A percentile compares a stretch with the other conserved stretches of the same genome.
Evolutionary conservation across 2,113 vertebrate genomes (phyloP).

Genomic region (Corythornis cristatus): DNA sequence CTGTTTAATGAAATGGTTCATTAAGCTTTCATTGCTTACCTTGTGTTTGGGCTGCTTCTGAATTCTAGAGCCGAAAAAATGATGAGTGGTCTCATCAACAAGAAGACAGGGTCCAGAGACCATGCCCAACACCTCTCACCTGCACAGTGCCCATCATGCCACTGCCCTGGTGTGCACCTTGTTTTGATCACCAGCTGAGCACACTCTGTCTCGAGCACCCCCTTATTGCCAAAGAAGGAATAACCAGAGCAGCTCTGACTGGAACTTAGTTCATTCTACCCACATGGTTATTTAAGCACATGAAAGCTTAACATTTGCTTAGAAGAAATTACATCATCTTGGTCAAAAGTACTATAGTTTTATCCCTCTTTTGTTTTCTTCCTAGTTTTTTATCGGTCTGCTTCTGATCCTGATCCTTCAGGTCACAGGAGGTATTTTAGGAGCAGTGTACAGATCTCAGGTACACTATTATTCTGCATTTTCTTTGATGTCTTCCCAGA

Average conservation of each 20-base stretch:
- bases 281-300: not conserved
- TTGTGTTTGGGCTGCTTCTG: not conserved
- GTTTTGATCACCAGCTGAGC: not conserved
- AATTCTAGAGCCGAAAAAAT: not conserved
- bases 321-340: not conserved
- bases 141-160: not conserved
- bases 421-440: slow-evolving; percentile 70
- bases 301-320: not conserved
- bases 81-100: not conserved
- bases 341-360: not conserved
- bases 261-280: not conserved
- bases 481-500: not conserved
- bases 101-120: not conserved
- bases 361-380: not conserved
- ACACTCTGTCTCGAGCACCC: accelerated
- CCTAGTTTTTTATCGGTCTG: slow-evolving; percentile 79
- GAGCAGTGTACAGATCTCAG: slow-evolving; percentile 60
- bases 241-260: not conserved
- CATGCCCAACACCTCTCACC: not conserved
- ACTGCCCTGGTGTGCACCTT: not conserved
- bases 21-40: not conserved
- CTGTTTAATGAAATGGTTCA: not conserved
- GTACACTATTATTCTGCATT: slow-evolving; percentile 45
- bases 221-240: accelerated
- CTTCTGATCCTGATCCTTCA: slow-evolving; percentile 78